Percentiles rank a stretch among this genome's conserved stretches.
Evolutionary conservation across 2,888 invertebrate genomes (phyloP).

Genomic region (Luperina testacea): DNA sequence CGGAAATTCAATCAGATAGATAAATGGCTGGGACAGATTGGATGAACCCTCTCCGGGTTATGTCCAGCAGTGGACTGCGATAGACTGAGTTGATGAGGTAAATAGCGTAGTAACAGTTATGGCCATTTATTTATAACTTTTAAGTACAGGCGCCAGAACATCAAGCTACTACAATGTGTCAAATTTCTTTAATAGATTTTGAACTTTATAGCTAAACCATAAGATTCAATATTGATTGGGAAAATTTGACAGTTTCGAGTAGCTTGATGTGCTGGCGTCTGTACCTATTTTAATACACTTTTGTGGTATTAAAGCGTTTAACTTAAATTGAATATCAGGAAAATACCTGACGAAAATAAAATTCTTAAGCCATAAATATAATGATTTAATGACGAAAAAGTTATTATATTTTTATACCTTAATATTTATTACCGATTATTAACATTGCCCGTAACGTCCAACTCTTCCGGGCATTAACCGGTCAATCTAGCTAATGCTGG

Average conservation of each 20-base stretch:
- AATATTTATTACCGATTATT: conserved; percentile 48
- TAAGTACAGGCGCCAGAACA: no score
- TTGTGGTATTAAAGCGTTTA: not conserved
- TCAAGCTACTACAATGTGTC: no score
- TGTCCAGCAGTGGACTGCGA: not conserved
- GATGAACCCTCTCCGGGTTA: no score
- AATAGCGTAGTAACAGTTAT: not conserved
- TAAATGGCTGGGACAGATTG: not conserved
- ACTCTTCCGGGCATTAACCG: conserved; percentile 51
- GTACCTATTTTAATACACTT: no score
- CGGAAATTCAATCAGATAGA: not conserved
- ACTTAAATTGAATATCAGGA: conserved; percentile 13
- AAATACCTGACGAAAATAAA: conserved; percentile 13
- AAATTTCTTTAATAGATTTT: no score
- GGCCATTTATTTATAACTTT: not conserved
- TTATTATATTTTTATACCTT: conserved; percentile 37
- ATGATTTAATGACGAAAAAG: conserved; percentile 52
- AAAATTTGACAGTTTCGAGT: no score
- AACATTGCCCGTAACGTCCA: conserved; percentile 44
- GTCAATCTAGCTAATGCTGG: conserved; percentile 58
- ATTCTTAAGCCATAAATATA: conserved; percentile 27
- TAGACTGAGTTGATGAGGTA: not conserved
- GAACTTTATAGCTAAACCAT: no score
- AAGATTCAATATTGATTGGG: no score
- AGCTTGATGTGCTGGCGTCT: no score